phyloP scores from a whole-genome alignment of 2,797 vertebrate species.

The Pantherophis vulpinus region DNA sequence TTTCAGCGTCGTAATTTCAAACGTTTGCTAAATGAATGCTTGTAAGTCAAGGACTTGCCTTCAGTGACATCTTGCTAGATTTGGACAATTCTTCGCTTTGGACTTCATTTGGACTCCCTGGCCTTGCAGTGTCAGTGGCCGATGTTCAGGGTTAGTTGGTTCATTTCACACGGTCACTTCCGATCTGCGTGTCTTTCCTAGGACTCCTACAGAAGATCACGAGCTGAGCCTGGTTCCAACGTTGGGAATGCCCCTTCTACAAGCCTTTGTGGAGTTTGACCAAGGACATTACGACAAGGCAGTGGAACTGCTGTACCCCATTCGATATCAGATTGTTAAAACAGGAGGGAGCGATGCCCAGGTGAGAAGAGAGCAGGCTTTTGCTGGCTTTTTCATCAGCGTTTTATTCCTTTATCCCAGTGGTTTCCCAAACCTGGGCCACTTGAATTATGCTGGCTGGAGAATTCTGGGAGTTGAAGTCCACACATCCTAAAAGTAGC shows the following conservation, averaged over 20 bases:
- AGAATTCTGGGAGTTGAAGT: neutral
- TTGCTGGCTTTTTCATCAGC: neutral
- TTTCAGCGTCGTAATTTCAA: neutral
- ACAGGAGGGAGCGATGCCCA: constrained; percentile 94
- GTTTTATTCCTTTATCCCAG: neutral
- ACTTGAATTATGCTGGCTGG: neutral
- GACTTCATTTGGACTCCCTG: neutral
- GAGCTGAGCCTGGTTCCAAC: constrained; percentile 74
- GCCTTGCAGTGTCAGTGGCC: neutral
- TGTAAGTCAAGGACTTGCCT: neutral
- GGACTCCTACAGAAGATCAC: constrained; percentile 79
- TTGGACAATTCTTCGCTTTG: neutral
- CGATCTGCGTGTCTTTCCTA: constrained; percentile 56
- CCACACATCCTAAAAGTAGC: neutral
- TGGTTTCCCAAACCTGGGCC: neutral
- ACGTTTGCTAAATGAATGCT: neutral
- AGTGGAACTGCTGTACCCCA: constrained; percentile 83
- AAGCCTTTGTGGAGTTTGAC: constrained; percentile 85
- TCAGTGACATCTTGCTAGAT: neutral
- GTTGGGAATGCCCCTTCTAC: constrained; percentile 85
- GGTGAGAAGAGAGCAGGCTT: constrained; percentile 65
- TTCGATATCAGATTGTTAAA: constrained; percentile 76
- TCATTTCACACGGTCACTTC: neutral
- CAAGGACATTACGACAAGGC: constrained; percentile 76
- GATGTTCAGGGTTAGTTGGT: neutral